Evolutionary conservation across 2,113 vertebrate species (phyloP).

Genomic region (Taxidea taxus): DNA sequence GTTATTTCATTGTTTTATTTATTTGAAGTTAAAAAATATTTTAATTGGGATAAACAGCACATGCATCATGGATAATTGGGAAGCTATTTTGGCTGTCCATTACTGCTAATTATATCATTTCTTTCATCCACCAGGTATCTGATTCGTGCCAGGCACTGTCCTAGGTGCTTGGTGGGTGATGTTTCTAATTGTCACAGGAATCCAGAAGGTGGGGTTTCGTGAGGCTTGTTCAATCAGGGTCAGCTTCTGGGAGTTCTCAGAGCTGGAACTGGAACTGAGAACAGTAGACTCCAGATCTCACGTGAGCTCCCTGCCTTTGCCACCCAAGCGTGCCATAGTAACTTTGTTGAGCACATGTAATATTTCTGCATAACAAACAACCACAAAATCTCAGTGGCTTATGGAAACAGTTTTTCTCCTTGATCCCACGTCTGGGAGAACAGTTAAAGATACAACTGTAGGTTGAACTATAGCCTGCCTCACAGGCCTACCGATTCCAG

Average conservation of each 20-base stretch:
- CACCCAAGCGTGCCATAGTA: neutral
- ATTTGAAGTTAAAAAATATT: constrained; percentile 29
- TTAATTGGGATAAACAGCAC: neutral
- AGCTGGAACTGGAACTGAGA: neutral
- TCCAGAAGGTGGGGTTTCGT: neutral
- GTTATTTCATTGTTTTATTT: constrained; percentile 33
- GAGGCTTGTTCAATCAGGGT: neutral
- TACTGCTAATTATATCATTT: neutral
- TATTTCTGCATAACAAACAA: neutral
- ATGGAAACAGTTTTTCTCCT: neutral
- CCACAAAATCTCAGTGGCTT: neutral
- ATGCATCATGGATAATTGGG: neutral
- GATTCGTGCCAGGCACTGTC: neutral
- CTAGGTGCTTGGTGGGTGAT: neutral
- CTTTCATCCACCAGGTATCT: neutral
- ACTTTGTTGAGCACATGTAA: neutral
- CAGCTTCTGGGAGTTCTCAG: neutral
- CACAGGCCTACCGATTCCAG: neutral
- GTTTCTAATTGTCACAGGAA: neutral
- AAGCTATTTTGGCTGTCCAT: neutral
- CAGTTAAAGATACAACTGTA: neutral
- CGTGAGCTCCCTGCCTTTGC: neutral
- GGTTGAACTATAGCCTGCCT: neutral
- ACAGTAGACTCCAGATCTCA: neutral
- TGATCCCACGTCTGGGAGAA: neutral